Evolutionary conservation across 1,140 invertebrate species (phyloP).

Genomic region (Tetranychus urticae): DNA sequence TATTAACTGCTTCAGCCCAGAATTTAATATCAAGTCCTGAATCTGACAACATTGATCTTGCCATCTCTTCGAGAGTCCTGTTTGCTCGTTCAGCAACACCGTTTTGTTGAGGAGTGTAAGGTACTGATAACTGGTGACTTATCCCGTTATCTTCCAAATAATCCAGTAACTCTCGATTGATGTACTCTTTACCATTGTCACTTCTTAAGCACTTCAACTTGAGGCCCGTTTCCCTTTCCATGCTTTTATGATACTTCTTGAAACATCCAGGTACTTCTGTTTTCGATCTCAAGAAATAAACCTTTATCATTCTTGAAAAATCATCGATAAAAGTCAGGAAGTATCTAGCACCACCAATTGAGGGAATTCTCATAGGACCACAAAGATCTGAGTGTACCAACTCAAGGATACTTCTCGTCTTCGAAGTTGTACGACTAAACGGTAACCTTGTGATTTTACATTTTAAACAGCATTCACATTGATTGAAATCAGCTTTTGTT

Average conservation of each 20-base stretch:
- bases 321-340: neutral
- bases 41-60: conserved; percentile 19
- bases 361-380: too few species aligned
- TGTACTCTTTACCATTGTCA: conserved; percentile 2
- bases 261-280: neutral
- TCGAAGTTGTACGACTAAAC: too few species aligned
- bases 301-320: conserved; percentile 19
- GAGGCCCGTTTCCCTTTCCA: neutral
- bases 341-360: neutral
- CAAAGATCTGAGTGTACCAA: too few species aligned
- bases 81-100: conserved; percentile 25
- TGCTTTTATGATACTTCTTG: conserved; percentile 5
- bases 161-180: neutral
- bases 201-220: neutral
- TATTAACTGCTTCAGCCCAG: conserved; percentile 9
- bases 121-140: conserved; percentile 21
- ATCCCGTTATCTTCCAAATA: conserved; percentile 2
- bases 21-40: neutral
- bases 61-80: conserved; percentile 20
- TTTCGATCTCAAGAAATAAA: neutral
- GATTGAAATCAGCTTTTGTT: too few species aligned
- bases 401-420: too few species aligned
- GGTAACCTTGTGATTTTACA: too few species aligned
- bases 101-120: conserved; percentile 26
- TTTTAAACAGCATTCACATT: too few species aligned